These are phyloP conservation scores for Glossophaga mutica DNA, from an alignment of 2,797 vertebrate genomes.

Conservation along the genomic window DNA sequence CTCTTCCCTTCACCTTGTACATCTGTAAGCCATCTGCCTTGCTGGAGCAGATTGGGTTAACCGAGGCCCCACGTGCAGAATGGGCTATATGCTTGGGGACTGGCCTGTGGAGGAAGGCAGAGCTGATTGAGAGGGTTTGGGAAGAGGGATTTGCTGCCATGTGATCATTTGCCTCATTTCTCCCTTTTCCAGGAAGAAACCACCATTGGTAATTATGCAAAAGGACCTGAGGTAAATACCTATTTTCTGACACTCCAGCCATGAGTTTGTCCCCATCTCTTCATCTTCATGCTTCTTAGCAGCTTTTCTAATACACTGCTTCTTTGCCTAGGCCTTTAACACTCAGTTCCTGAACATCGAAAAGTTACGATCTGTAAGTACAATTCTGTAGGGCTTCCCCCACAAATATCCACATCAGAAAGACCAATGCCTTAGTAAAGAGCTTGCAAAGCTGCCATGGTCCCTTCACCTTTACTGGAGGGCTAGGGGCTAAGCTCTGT, in stretches of 20 bases:
- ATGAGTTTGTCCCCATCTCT: background rate
- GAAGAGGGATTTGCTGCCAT: background rate
- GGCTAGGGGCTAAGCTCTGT: background rate
- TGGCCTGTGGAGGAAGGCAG: background rate
- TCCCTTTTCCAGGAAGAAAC: slow-evolving; percentile 44
- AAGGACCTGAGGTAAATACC: slow-evolving; percentile 42
- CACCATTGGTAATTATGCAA: background rate
- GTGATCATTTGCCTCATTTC: background rate
- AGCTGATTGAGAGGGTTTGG: background rate
- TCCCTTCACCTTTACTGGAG: background rate
- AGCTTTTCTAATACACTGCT: background rate
- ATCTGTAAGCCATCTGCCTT: fast-evolving
- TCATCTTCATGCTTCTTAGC: too few species aligned
- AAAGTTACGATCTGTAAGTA: slow-evolving; percentile 67
- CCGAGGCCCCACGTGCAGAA: background rate
- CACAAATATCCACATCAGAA: too few species aligned
- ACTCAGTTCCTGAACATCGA: slow-evolving; percentile 63
- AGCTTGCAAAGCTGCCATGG: background rate
- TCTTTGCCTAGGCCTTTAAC: slow-evolving; percentile 45
- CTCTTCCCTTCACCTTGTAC: background rate
- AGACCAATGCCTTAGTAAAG: background rate
- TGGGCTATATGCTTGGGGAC: background rate
- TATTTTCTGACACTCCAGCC: background rate
- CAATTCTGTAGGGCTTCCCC: background rate
- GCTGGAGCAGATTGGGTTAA: background rate